Evolutionary conservation across 1,140 invertebrate species (phyloP).

Genomic region (Micrasema longulum): DNA sequence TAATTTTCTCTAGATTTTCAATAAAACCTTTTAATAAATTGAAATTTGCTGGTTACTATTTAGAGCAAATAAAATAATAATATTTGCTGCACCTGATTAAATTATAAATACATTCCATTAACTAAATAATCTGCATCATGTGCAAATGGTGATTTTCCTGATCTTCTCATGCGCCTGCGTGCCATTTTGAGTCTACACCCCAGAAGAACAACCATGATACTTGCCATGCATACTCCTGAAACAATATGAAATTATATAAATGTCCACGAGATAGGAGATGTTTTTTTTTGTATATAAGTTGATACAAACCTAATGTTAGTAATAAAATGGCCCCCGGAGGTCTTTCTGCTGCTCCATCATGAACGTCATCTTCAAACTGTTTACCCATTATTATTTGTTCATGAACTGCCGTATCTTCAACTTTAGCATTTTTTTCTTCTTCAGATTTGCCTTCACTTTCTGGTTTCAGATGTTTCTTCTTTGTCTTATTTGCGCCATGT

Average conservation of each 20-base stretch:
- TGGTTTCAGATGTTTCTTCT: constrained; percentile 57
- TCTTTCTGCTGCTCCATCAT: constrained; percentile 74
- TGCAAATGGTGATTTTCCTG: constrained; percentile 86
- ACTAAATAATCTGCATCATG: constrained; percentile 97
- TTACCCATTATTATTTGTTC: constrained; percentile 48
- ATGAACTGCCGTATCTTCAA: constrained; percentile 30
- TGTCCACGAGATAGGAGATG: no score
- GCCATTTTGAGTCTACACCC: constrained; percentile 84
- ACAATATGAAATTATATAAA: constrained; percentile 54
- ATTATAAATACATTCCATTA: constrained; percentile 96
- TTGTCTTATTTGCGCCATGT: constrained; percentile 56
- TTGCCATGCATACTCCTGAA: constrained; percentile 76
- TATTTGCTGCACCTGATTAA: neutral
- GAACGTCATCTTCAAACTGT: constrained; percentile 57
- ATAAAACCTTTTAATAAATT: no score
- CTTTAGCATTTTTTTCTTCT: constrained; percentile 34
- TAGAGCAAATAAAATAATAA: no score
- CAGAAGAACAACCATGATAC: constrained; percentile 75
- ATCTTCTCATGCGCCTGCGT: constrained; percentile 76
- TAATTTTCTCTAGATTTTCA: no score
- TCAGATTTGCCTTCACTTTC: constrained; percentile 54
- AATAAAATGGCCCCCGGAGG: constrained; percentile 88
- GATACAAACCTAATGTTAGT: constrained; percentile 74
- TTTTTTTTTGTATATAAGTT: neutral
- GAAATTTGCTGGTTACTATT: no score